Evolutionary conservation across 2,113 vertebrate species (phyloP), one percentile per base, ranked within the genome.

Genomic region (Cyanoramphus novaezelandiae): DNA sequence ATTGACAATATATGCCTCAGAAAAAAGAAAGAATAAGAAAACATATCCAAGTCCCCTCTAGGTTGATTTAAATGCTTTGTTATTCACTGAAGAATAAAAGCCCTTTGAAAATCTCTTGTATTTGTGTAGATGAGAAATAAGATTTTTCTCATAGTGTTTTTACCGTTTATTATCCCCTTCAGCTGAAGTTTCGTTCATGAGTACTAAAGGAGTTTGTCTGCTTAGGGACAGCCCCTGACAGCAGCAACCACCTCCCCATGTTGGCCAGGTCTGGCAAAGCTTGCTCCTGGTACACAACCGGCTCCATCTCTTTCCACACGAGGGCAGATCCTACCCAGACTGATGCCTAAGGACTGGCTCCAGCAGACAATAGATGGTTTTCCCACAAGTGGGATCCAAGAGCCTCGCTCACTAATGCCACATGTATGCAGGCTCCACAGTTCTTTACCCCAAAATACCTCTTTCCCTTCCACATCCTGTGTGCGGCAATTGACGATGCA

Each of bases 281-380:
- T 59, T 59, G 57, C 33, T n/a, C 13, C 57, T 7, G 13, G 14
- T 15, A 24, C 62, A 1, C 55, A 29, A 0, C 24, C 2, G 44
- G 46, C 46, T 39, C 69, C 25, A 1, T 2, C 4, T 11, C 49
- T 24, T 21, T 13, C 9, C 97, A 94, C 83, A 76, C 31, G 96
- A 93, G 93, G 96, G 97, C 97, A 97, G 93, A 89, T 68, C 90
- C 86, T 33, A 9, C 88, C 25, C 43, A n/a, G 31, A 37, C 35
- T 6, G 28, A 18, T 1, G 20, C 47, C 60, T 28, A 0, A 5
- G 70, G 27, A n/a, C 89, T 25, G 68, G 49, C 35, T 50, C 23
- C 63, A 8, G 82, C 9, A 21, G 1, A 41, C 65, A 72, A 50
- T 2, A 64, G 71, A 24, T 1, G 35, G 13, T 69, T 76, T 76